Percentiles rank a stretch among this genome's conserved stretches.
Evolutionary conservation across 2,113 vertebrate species (phyloP).

Genomic region (Chaetodon auriga): DNA sequence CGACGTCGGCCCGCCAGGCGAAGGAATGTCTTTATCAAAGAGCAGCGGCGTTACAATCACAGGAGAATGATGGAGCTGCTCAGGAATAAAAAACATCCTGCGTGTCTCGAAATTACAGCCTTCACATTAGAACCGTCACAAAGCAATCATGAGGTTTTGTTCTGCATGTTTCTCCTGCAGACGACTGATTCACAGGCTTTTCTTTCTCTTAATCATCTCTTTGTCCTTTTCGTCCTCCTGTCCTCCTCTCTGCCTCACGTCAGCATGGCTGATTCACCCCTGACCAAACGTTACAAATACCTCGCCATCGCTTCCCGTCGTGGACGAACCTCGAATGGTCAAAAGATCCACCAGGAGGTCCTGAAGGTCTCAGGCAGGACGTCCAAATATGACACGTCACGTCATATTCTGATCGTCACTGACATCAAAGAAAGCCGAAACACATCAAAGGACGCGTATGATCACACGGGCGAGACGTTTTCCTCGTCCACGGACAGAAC

Average conservation of each 20-base stretch:
- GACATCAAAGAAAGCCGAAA: too few species aligned
- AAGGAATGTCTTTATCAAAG: conserved; percentile 9
- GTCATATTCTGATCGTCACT: too few species aligned
- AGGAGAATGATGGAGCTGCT: background rate
- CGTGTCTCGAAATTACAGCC: background rate
- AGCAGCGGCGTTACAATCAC: background rate
- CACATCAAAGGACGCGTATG: too few species aligned
- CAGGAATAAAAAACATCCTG: background rate
- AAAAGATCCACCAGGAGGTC: background rate
- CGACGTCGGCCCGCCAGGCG: background rate
- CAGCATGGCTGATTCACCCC: background rate
- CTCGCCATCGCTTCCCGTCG: background rate
- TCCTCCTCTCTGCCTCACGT: background rate
- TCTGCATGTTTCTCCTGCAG: background rate
- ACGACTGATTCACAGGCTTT: background rate
- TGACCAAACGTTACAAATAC: background rate
- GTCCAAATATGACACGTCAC: too few species aligned
- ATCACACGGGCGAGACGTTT: too few species aligned
- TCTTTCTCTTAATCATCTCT: background rate
- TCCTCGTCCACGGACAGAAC: too few species aligned
- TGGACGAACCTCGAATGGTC: too few species aligned
- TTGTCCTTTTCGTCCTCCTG: background rate
- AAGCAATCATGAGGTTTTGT: background rate
- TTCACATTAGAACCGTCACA: background rate
- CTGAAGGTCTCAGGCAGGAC: background rate